phyloP scores from a whole-genome alignment of 92 coral and sea anemone species.

The Phenganax subtilis region DNA sequence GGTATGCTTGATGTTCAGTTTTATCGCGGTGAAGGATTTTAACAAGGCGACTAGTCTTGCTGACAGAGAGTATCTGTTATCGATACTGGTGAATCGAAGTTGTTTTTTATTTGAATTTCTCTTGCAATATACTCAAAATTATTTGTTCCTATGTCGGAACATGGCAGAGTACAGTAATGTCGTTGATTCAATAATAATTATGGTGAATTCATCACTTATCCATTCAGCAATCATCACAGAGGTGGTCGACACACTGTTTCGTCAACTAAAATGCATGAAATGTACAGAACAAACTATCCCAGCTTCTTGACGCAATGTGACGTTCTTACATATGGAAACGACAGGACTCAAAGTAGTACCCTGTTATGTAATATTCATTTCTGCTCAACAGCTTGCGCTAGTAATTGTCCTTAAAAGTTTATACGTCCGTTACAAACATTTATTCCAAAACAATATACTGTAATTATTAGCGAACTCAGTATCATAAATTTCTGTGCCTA shows the following conservation, averaged over 20 bases:
- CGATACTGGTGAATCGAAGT: too few species aligned
- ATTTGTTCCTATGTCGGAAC: neutral
- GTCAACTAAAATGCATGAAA: neutral
- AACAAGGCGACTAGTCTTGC: neutral
- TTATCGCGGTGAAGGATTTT: neutral
- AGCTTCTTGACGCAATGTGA: neutral
- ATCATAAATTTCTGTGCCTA: neutral
- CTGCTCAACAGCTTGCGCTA: too few species aligned
- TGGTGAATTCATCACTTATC: neutral
- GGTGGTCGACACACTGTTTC: neutral
- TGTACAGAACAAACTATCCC: neutral
- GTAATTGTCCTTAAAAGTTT: neutral
- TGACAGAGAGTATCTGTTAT: neutral
- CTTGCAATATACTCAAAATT: neutral
- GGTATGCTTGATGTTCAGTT: slow-evolving; percentile 4
- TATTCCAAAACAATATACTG: neutral
- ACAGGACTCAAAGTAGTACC: neutral
- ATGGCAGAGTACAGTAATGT: neutral
- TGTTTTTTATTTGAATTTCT: neutral
- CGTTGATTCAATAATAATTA: neutral
- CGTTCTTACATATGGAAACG: neutral
- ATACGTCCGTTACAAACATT: neutral
- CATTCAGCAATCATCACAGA: slow-evolving; percentile 3
- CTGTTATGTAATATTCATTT: too few species aligned
- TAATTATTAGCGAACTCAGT: too few species aligned